Conservation (phyloP, 1,140 invertebrate genomes). For the Penaeus chinensis region DNA sequence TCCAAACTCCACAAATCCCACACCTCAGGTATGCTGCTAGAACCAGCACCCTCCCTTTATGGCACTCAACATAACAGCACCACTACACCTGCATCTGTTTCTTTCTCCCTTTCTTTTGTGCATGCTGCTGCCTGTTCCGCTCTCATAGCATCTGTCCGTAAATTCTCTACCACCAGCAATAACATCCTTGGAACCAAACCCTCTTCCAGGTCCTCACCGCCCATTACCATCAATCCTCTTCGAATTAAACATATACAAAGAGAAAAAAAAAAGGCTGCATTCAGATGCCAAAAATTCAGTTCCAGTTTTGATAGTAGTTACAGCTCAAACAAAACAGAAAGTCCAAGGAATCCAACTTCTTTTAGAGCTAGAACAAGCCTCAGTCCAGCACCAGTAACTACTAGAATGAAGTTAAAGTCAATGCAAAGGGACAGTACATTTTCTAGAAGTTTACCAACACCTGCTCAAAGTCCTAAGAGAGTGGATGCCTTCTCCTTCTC, state of each 20-base stretch:
- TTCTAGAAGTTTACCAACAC: no score
- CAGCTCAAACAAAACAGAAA: background rate
- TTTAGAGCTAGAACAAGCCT: no score
- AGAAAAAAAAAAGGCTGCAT: conserved; percentile 7
- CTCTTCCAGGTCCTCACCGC: conserved; percentile 18
- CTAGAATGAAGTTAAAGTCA: no score
- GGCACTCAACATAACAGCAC: conserved; percentile 15
- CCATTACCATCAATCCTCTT: conserved; percentile 8
- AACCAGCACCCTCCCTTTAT: conserved; percentile 36
- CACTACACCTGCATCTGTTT: conserved; percentile 15
- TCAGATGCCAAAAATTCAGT: conserved; percentile 17
- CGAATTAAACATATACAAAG: background rate
- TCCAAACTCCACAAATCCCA: conserved; percentile 81
- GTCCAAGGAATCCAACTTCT: no score
- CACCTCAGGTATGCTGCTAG: conserved; percentile 77
- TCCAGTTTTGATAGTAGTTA: conserved; percentile 37
- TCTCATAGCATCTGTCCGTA: conserved; percentile 51
- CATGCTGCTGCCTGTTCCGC: conserved; percentile 59
- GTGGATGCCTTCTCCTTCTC: no score
- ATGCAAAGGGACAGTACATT: no score
- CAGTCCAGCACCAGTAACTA: no score
- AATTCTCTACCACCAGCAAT: conserved; percentile 42
- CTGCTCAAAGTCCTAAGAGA: no score
- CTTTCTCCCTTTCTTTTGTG: conserved; percentile 43
- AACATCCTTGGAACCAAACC: conserved; percentile 8